phyloP scores from a whole-genome alignment of 2,888 invertebrate genomes.

The Lasioglossum marginatum region DNA sequence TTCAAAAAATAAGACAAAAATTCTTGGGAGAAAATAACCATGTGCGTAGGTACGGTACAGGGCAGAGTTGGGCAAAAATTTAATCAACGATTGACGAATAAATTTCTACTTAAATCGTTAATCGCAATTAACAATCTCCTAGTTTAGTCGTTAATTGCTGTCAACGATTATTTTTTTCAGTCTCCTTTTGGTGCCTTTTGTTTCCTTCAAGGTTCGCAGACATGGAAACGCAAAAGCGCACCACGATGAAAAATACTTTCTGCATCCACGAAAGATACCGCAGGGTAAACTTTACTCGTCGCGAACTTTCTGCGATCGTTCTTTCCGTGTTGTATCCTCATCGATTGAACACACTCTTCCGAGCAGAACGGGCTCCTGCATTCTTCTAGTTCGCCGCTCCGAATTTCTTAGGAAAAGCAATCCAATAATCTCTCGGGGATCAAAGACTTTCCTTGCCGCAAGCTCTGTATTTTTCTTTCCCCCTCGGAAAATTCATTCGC shows the following conservation, averaged over 20 bases:
- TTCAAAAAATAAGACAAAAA: not conserved
- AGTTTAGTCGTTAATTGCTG: no score
- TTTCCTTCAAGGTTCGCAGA: not conserved
- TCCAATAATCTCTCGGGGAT: not conserved
- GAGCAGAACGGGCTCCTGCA: conserved; percentile 2
- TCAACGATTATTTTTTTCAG: no score
- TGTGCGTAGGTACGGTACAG: no score
- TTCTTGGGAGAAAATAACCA: not conserved
- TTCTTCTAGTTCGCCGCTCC: conserved; percentile 2
- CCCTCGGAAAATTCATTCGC: not conserved
- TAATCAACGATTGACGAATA: no score
- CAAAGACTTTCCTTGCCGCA: not conserved
- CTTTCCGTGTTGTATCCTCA: conserved; percentile 8
- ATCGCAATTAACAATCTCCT: no score
- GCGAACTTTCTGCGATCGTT: conserved; percentile 55
- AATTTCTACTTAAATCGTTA: no score
- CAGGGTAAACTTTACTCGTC: conserved; percentile 40
- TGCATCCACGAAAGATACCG: conserved; percentile 22
- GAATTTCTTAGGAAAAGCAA: not conserved
- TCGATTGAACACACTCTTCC: conserved; percentile 18
- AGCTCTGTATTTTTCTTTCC: not conserved
- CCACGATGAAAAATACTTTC: conserved; percentile 34
- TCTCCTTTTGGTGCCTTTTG: no score
- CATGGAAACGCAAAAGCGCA: conserved; percentile 16
- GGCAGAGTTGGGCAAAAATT: no score